These are phyloP conservation scores for Serranus cabrilla DNA, from an alignment of 2,797 vertebrate genomes.

Conservation along the genomic window DNA sequence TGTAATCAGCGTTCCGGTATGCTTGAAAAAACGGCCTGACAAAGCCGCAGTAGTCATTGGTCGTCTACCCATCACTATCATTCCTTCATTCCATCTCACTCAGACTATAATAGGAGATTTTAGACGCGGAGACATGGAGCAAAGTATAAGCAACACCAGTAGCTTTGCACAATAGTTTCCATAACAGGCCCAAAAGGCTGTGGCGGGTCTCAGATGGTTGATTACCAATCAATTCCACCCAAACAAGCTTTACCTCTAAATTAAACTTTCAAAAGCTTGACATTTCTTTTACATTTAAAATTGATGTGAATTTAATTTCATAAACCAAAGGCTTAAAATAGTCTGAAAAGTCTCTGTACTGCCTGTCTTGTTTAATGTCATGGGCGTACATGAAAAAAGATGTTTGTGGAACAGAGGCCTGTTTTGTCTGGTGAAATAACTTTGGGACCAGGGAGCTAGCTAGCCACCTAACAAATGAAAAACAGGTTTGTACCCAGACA, in stretches of 20 bases:
- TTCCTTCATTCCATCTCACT: slow-evolving; percentile 59
- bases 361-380: slow-evolving; percentile 54
- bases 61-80: slow-evolving; percentile 58
- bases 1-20: slow-evolving; percentile 65
- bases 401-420: slow-evolving; percentile 70
- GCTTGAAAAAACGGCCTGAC: slow-evolving; percentile 53
- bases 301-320: slow-evolving; percentile 44
- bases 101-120: slow-evolving; percentile 63
- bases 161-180: slow-evolving; percentile 49
- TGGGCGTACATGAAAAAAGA: slow-evolving; percentile 45
- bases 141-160: slow-evolving; percentile 58
- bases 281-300: slow-evolving; percentile 15
- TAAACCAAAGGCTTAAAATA: slow-evolving; percentile 52
- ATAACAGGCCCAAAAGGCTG: slow-evolving; percentile 36
- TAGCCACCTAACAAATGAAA: slow-evolving; percentile 80
- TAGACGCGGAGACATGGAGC: slow-evolving; percentile 62
- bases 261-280: neutral
- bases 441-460: slow-evolving; percentile 68
- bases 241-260: slow-evolving; percentile 18
- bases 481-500: slow-evolving; percentile 77
- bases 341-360: slow-evolving; percentile 43
- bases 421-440: slow-evolving; percentile 72
- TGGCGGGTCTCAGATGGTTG: slow-evolving; percentile 37
- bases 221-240: slow-evolving; percentile 25
- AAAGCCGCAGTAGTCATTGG: slow-evolving; percentile 60